Conservation (phyloP, 2,888 invertebrate genomes). For the Chironomus riparius region DNA sequence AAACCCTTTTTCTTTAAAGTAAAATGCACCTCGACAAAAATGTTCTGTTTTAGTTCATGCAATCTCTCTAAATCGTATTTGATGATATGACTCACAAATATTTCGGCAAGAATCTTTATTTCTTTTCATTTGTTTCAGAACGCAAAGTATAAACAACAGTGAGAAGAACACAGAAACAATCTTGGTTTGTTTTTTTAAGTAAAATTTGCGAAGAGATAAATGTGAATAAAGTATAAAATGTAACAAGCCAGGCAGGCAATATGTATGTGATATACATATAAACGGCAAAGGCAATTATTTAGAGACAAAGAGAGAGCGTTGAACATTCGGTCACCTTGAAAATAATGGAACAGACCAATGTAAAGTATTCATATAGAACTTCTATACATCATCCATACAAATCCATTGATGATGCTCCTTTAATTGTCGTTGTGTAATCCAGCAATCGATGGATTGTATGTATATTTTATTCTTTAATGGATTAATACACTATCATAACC, state of each 20-base stretch:
- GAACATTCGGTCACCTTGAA: slow-evolving; percentile 27
- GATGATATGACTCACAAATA: too few relatives aligned
- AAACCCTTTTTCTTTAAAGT: too few relatives aligned
- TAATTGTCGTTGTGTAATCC: slow-evolving; percentile 9
- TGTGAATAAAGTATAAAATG: not conserved
- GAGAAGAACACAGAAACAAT: not conserved
- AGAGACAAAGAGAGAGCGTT: slow-evolving; percentile 27
- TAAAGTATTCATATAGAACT: not conserved
- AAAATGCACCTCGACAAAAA: too few relatives aligned
- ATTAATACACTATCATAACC: too few relatives aligned
- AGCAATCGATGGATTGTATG: too few relatives aligned
- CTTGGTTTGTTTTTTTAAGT: not conserved
- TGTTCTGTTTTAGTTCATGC: too few relatives aligned
- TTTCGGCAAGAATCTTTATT: not conserved
- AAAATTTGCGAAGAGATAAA: not conserved
- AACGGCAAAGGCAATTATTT: slow-evolving; percentile 19
- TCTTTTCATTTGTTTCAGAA: not conserved
- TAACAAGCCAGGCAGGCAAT: not conserved
- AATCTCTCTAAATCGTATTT: too few relatives aligned
- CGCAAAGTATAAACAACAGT: not conserved
- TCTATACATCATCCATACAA: not conserved
- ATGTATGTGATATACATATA: not conserved
- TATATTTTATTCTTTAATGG: too few relatives aligned
- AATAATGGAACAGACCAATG: slow-evolving; percentile 17
- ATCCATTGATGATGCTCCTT: not conserved